These are phyloP conservation scores for Uloborus plumipes DNA, from an alignment of 2,888 invertebrate species.

Conservation along the genomic window DNA sequence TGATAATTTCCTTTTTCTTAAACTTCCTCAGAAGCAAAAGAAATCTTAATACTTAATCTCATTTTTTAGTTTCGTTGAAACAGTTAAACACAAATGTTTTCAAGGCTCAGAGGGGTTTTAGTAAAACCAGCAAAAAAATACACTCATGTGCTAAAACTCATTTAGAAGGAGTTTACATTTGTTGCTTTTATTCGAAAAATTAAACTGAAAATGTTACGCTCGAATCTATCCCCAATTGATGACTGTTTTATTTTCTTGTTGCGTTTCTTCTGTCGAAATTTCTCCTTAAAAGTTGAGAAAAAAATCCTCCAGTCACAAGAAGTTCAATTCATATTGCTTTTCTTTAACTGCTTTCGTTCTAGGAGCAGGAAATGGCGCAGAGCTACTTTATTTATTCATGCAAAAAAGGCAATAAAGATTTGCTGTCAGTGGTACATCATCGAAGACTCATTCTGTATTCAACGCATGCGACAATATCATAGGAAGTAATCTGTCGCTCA, in stretches of 20 bases:
- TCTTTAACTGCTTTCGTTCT: conserved; percentile 38
- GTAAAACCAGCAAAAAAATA: no score
- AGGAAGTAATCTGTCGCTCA: conserved; percentile 53
- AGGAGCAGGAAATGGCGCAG: conserved; percentile 55
- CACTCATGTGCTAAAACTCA: conserved; percentile 23
- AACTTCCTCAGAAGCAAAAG: no score
- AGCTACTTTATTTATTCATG: conserved; percentile 58
- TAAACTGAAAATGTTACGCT: background rate
- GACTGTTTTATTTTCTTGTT: conserved; percentile 20
- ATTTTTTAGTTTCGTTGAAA: no score
- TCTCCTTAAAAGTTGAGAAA: background rate
- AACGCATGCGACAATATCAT: conserved; percentile 52
- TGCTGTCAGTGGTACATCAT: conserved; percentile 55
- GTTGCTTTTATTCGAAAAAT: conserved; percentile 30
- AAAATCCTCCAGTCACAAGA: conserved; percentile 2
- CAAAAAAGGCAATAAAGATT: conserved; percentile 56
- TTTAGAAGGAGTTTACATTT: conserved; percentile 9
- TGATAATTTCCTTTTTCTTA: no score
- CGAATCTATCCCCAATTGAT: conserved; percentile 2
- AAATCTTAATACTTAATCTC: no score
- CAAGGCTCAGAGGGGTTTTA: no score
- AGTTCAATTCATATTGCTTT: conserved; percentile 58
- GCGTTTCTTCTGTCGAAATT: background rate
- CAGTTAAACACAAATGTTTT: no score
- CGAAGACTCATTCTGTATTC: conserved; percentile 55